Percentiles rank a stretch among this genome's conserved stretches.
These are phyloP conservation scores for Syrphus vitripennis DNA, from an alignment of 2,888 invertebrate species.

Conservation along the genomic window DNA sequence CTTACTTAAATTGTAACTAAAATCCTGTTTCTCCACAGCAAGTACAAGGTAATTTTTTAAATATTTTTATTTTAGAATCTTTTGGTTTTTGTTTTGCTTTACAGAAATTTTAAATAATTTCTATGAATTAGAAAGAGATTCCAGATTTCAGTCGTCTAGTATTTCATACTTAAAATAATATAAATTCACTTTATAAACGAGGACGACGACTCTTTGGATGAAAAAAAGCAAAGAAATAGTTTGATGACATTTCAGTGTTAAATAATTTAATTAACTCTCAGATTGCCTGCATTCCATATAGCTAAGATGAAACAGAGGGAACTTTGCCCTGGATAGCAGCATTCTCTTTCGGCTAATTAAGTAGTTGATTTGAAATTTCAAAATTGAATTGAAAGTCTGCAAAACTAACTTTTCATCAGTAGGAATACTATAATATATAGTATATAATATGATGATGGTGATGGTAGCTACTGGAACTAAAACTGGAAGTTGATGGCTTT, in stretches of 20 bases:
- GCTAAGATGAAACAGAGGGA: constrained; percentile 4
- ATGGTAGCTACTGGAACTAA: neutral
- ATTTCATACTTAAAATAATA: neutral
- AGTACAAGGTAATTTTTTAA: too few species aligned
- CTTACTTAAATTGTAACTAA: too few species aligned
- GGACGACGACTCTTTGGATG: neutral
- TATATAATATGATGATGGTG: neutral
- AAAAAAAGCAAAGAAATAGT: constrained; percentile 21
- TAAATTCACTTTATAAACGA: neutral
- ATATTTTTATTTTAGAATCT: too few species aligned
- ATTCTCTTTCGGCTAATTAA: constrained; percentile 65
- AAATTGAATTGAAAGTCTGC: constrained; percentile 64
- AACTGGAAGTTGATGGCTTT: neutral
- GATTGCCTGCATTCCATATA: constrained; percentile 64
- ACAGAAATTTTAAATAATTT: too few species aligned
- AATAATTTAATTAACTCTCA: constrained; percentile 62
- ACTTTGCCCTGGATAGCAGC: constrained; percentile 42
- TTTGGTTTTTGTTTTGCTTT: too few species aligned
- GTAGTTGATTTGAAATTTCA: constrained; percentile 67
- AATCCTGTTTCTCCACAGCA: too few species aligned
- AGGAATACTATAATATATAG: too few species aligned
- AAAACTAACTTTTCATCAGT: constrained; percentile 53
- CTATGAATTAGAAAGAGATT: neutral
- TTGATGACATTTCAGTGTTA: constrained; percentile 58
- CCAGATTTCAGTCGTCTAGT: neutral